Evolutionary conservation across 2,888 invertebrate genomes (phyloP).

Genomic region (Tromatobia lineatoria): DNA sequence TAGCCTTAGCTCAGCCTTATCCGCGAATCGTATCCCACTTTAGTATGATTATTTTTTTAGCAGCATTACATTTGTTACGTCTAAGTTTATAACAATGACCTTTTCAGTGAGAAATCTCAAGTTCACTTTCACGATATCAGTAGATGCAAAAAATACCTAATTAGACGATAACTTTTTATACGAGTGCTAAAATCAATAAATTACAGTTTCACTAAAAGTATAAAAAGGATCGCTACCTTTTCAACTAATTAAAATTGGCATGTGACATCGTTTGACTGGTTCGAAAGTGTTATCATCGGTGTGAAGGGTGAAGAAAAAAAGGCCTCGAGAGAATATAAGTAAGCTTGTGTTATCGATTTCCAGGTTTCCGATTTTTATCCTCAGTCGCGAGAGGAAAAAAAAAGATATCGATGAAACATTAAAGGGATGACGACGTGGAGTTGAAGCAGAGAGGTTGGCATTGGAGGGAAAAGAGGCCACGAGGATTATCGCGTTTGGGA

Average conservation of each 20-base stretch:
- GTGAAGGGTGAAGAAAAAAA: background rate
- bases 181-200: background rate
- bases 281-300: background rate
- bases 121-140: too few relatives aligned
- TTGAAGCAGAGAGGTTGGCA: background rate
- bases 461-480: slow-evolving; percentile 10
- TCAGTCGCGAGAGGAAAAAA: slow-evolving; percentile 24
- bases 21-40: too few relatives aligned
- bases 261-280: background rate
- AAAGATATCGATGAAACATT: slow-evolving; percentile 52
- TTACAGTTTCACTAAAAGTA: background rate
- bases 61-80: too few relatives aligned
- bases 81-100: too few relatives aligned
- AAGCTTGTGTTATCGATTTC: slow-evolving; percentile 48
- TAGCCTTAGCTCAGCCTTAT: too few relatives aligned
- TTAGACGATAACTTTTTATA: too few relatives aligned
- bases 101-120: too few relatives aligned
- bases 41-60: too few relatives aligned
- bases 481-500: slow-evolving; percentile 46
- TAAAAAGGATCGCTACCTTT: background rate
- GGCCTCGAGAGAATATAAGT: background rate
- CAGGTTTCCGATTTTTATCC: slow-evolving; percentile 51
- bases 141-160: too few relatives aligned
- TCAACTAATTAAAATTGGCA: background rate
- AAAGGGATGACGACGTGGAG: slow-evolving; percentile 34